Conservation (phyloP, 2,888 invertebrate species). For the Trichacis sp. region DNA sequence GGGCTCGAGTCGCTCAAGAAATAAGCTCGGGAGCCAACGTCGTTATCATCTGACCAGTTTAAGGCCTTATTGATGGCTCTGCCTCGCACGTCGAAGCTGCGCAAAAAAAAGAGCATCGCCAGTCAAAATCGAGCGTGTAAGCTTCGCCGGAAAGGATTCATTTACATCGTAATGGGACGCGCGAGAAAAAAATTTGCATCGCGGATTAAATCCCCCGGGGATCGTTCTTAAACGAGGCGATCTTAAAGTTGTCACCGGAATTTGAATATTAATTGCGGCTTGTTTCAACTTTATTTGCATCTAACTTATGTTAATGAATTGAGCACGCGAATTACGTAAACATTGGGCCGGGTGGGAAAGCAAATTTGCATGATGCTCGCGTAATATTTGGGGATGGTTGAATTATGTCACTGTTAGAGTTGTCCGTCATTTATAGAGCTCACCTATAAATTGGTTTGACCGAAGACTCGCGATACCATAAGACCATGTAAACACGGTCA, state of each 20-base stretch:
- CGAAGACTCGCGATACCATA: constrained; percentile 90
- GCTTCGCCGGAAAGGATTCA: too few species aligned
- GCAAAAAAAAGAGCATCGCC: neutral
- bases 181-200: too few species aligned
- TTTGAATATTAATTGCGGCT: neutral
- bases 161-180: too few species aligned
- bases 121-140: too few species aligned
- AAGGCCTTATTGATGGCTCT: constrained; percentile 69
- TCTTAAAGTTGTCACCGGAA: neutral
- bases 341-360: neutral
- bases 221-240: too few species aligned
- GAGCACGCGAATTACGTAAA: neutral
- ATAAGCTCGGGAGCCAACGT: constrained; percentile 71
- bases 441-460: constrained; percentile 93
- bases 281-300: neutral
- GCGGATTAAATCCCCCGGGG: neutral
- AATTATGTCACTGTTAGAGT: neutral
- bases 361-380: neutral
- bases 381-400: neutral
- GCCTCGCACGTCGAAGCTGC: constrained; percentile 71
- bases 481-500: constrained; percentile 91
- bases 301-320: neutral
- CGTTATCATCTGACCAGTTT: constrained; percentile 70
- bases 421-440: constrained; percentile 42
- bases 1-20: constrained; percentile 71